Evolutionary conservation across 2,113 vertebrate genomes (phyloP).

Genomic region (Carlito syrichta): DNA sequence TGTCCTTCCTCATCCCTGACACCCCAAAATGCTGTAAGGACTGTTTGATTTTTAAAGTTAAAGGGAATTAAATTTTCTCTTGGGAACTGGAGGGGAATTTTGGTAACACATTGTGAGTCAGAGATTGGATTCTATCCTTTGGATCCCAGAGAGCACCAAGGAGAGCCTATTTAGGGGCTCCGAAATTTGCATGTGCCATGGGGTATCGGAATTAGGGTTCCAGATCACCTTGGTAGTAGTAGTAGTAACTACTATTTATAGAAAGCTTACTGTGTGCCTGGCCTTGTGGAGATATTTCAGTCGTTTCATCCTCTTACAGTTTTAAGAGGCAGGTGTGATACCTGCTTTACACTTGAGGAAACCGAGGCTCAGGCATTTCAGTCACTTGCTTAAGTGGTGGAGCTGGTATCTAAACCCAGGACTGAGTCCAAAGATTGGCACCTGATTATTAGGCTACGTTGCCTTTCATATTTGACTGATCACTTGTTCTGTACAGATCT

Average conservation of each 20-base stretch:
- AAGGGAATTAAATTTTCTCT: conserved; percentile 63
- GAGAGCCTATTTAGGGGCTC: neutral
- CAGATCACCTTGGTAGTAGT: neutral
- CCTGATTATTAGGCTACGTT: neutral
- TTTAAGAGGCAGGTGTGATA: neutral
- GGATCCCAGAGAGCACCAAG: neutral
- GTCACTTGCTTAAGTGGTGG: neutral
- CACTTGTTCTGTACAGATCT: neutral
- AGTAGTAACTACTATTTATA: neutral
- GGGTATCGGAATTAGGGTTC: neutral
- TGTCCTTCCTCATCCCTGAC: neutral
- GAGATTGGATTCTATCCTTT: conserved; percentile 36
- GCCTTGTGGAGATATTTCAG: neutral
- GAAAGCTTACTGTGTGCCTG: neutral
- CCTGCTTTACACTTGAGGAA: neutral
- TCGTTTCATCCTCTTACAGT: neutral
- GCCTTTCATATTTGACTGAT: neutral
- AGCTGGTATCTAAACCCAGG: neutral
- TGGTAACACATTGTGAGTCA: conserved; percentile 13
- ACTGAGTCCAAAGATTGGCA: neutral
- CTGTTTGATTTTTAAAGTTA: conserved; percentile 70
- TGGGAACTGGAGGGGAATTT: conserved; percentile 50
- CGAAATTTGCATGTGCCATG: neutral
- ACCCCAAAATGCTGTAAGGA: conserved; percentile 57
- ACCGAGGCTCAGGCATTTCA: neutral